Percentiles rank a stretch among this genome's conserved stretches.
Conservation (phyloP, 2,113 vertebrate species). For the Thalassoma bifasciatum region DNA sequence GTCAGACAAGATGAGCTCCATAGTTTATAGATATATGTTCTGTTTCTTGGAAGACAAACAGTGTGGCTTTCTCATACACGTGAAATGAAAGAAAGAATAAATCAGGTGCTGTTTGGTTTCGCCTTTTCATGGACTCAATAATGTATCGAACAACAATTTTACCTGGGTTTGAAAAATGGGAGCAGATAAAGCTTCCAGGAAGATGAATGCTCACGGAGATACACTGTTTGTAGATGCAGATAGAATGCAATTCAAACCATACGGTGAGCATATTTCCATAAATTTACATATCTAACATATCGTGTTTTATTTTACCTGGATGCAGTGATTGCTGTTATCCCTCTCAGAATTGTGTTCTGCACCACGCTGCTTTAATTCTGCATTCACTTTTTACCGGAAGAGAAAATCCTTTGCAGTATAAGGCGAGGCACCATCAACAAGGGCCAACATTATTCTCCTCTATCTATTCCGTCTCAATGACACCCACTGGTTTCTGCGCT, state of each 20-base stretch:
- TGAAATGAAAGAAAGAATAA: conserved; percentile 32
- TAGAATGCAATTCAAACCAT: conserved; percentile 40
- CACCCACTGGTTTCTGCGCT: conserved; percentile 54
- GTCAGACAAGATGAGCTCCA: background rate
- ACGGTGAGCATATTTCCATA: conserved; percentile 50
- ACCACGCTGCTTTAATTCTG: conserved; percentile 29
- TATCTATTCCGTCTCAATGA: conserved; percentile 66
- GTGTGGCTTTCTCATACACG: background rate
- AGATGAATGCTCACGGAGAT: conserved; percentile 41
- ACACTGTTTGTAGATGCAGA: conserved; percentile 20
- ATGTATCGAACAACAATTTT: conserved; percentile 42
- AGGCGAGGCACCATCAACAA: conserved; percentile 29
- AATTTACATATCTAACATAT: conserved; percentile 61
- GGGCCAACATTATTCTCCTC: conserved; percentile 41
- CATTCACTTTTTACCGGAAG: conserved; percentile 20
- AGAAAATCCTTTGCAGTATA: background rate
- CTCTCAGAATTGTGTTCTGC: conserved; percentile 13
- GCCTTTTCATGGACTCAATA: conserved; percentile 25
- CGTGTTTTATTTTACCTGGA: conserved; percentile 39
- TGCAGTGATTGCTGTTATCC: background rate
- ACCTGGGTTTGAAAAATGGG: conserved; percentile 54
- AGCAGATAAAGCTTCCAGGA: conserved; percentile 37
- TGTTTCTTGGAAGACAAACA: conserved; percentile 45
- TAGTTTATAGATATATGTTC: background rate
- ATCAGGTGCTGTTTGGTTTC: conserved; percentile 18